Evolutionary conservation across 2,113 vertebrate species (phyloP).

Genomic region (Campylorhamphus procurvoides): DNA sequence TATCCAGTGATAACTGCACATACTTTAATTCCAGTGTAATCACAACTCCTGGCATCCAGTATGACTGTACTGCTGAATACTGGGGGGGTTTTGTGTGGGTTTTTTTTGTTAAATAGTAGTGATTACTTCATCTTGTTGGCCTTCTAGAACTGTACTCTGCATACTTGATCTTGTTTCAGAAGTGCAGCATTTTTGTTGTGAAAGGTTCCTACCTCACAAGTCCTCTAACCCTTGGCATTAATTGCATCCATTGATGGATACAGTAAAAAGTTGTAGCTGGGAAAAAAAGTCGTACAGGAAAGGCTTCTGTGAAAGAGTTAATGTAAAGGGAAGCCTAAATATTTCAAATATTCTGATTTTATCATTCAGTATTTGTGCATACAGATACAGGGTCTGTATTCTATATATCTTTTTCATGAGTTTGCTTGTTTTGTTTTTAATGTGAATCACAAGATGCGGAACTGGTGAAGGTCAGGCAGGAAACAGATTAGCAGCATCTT

Average conservation of each 20-base stretch:
- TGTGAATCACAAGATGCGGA: neutral
- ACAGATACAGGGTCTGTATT: neutral
- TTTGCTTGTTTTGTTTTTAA: constrained; percentile 31
- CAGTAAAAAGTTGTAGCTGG: neutral
- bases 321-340: neutral
- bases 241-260: accelerated
- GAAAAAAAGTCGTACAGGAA: neutral
- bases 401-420: neutral
- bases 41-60: neutral
- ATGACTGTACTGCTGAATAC: neutral
- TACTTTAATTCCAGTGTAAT: constrained; percentile 7
- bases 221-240: neutral
- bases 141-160: neutral
- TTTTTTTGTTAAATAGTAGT: neutral
- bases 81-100: neutral
- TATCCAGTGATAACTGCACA: neutral
- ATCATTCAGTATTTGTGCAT: neutral
- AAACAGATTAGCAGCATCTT: constrained; percentile 69
- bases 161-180: neutral
- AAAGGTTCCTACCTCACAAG: neutral
- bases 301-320: neutral
- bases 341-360: neutral
- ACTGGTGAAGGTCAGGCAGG: constrained; percentile 74
- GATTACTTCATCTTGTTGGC: neutral
- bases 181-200: neutral